phyloP scores from a whole-genome alignment of 2,797 vertebrate genomes.

The Onychomys torridus region DNA sequence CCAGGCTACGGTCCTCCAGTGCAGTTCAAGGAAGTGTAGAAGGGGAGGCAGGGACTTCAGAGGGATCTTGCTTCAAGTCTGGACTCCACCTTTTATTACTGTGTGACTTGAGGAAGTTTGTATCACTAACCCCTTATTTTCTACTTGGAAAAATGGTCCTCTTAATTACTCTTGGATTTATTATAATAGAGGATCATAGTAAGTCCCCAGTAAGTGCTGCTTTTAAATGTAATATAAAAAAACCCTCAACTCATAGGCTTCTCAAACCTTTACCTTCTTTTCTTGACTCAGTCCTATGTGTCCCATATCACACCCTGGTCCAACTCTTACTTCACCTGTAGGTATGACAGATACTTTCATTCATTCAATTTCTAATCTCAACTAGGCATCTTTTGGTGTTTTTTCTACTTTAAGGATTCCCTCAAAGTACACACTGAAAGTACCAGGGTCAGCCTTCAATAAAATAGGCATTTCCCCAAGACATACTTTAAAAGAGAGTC shows the following conservation, averaged over 20 bases:
- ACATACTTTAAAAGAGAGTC: neutral
- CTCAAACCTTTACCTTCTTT: neutral
- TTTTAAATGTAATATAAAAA: neutral
- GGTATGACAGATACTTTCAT: neutral
- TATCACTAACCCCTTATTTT: neutral
- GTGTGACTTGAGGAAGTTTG: slow-evolving; percentile 1
- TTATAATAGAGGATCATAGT: neutral
- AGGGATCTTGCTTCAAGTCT: neutral
- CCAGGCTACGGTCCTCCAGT: neutral
- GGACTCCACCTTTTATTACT: neutral
- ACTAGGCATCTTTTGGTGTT: neutral
- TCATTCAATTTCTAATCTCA: neutral
- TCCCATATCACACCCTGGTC: neutral
- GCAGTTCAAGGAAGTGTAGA: neutral
- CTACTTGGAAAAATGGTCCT: neutral
- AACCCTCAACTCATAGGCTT: neutral
- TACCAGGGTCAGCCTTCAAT: neutral
- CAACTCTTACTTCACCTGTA: neutral
- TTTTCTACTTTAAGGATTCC: slow-evolving; percentile 16
- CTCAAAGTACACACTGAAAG: neutral
- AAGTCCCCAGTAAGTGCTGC: neutral
- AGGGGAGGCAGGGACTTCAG: neutral
- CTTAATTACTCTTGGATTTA: neutral
- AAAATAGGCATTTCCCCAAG: neutral
- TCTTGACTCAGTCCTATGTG: neutral